These are phyloP conservation scores for Psittacula derbiana DNA, from an alignment of 2,797 vertebrate genomes.

Conservation along the genomic window DNA sequence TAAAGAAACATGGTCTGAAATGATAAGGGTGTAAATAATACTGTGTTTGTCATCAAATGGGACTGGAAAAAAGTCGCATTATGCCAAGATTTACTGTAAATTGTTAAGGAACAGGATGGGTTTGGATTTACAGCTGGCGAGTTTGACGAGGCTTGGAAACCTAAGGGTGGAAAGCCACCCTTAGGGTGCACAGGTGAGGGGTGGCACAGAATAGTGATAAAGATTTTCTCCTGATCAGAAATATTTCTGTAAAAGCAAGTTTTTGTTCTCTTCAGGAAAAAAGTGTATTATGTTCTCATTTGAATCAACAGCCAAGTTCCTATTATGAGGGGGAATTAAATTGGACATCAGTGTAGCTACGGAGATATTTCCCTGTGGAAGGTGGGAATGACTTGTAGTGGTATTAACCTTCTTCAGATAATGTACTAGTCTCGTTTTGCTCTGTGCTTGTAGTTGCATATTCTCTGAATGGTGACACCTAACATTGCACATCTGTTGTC, in stretches of 20 bases:
- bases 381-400: not conserved
- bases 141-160: not conserved
- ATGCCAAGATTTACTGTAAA: constrained; percentile 6
- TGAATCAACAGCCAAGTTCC: not conserved
- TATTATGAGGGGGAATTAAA: not conserved
- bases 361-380: not conserved
- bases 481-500: not conserved
- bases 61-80: not conserved
- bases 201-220: not conserved
- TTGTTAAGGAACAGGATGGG: not conserved
- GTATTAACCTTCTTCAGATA: not conserved
- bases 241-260: not conserved
- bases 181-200: not conserved
- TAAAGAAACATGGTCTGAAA: not conserved
- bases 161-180: not conserved
- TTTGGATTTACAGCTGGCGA: not conserved
- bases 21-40: not conserved
- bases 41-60: not conserved
- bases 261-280: not conserved
- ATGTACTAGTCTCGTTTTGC: not conserved
- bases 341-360: not conserved
- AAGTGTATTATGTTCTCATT: not conserved
- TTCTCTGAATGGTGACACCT: not conserved
- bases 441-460: not conserved
- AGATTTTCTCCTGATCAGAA: not conserved